Conservation (phyloP, 2,797 vertebrate species). For the Parauchenoglanis punctatus region DNA sequence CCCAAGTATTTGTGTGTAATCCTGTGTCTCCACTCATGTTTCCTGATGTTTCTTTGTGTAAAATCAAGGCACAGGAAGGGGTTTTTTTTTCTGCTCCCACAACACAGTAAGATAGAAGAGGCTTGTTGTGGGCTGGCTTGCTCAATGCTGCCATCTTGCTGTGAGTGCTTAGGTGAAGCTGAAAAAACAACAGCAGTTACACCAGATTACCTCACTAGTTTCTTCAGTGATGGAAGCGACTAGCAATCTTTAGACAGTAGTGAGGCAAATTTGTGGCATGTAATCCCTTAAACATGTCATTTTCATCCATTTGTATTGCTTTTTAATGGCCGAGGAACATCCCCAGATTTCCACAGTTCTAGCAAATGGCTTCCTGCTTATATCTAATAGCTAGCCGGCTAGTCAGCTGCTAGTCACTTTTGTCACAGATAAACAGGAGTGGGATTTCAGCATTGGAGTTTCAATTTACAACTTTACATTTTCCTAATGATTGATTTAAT, state of each 20-base stretch:
- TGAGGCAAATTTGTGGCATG: neutral
- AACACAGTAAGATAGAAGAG: constrained; percentile 23
- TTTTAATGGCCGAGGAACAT: neutral
- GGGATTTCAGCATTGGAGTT: neutral
- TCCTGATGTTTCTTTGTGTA: constrained; percentile 53
- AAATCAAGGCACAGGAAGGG: constrained; percentile 37
- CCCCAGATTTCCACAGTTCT: neutral
- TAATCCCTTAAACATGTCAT: neutral
- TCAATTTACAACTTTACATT: neutral
- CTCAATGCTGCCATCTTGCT: constrained; percentile 78
- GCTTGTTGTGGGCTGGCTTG: constrained; percentile 38
- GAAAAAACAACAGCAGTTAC: constrained; percentile 9
- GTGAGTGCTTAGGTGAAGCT: constrained; percentile 42
- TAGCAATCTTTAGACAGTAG: neutral
- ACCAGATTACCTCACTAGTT: neutral
- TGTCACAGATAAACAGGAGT: neutral
- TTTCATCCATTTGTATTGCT: neutral
- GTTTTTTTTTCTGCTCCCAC: constrained; percentile 20
- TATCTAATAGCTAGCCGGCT: neutral
- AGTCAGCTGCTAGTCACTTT: neutral
- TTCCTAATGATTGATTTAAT: neutral
- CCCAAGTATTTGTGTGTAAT: constrained; percentile 33
- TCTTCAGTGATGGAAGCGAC: neutral
- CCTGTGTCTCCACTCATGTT: constrained; percentile 29
- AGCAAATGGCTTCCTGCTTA: neutral